Evolutionary conservation across 2,797 vertebrate genomes (phyloP).

Genomic region (Acomys russatus): DNA sequence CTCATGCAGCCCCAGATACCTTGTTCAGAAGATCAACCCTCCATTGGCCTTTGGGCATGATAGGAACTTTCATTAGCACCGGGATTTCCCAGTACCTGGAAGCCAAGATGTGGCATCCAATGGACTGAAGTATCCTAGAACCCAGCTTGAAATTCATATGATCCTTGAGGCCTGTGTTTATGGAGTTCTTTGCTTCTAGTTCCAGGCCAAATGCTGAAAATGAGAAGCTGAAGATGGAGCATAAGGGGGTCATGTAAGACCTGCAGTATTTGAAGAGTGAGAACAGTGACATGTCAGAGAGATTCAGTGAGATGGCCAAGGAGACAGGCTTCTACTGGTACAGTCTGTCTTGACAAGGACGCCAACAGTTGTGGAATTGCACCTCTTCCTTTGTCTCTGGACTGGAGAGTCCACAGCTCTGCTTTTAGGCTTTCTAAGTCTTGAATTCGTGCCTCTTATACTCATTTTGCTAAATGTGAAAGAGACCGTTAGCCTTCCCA

Average conservation of each 20-base stretch:
- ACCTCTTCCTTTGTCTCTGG: not conserved
- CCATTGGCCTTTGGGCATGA: not conserved
- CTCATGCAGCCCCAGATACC: not conserved
- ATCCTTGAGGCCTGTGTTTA: not conserved
- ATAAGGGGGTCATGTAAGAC: slow-evolving; percentile 97
- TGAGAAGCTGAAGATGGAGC: slow-evolving; percentile 97
- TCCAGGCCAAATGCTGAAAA: slow-evolving; percentile 95
- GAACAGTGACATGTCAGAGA: slow-evolving; percentile 95
- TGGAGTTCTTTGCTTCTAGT: not conserved
- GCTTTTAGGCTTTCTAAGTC: not conserved
- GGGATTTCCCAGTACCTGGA: not conserved
- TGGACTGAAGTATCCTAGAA: not conserved
- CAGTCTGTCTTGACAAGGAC: slow-evolving; percentile 79
- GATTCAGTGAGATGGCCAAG: slow-evolving; percentile 94
- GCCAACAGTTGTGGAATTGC: rapidly evolving
- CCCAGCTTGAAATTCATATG: not conserved
- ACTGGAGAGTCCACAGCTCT: not conserved
- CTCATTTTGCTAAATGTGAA: not conserved
- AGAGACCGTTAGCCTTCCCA: not conserved
- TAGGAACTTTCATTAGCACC: not conserved
- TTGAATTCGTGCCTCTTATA: not conserved
- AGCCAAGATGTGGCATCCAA: not conserved
- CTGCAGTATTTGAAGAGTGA: slow-evolving; percentile 96
- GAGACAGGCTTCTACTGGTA: slow-evolving; percentile 99
- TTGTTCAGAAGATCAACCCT: not conserved